Evolutionary conservation across 2,888 invertebrate genomes (phyloP).

Genomic region (Acholoe squamosa): DNA sequence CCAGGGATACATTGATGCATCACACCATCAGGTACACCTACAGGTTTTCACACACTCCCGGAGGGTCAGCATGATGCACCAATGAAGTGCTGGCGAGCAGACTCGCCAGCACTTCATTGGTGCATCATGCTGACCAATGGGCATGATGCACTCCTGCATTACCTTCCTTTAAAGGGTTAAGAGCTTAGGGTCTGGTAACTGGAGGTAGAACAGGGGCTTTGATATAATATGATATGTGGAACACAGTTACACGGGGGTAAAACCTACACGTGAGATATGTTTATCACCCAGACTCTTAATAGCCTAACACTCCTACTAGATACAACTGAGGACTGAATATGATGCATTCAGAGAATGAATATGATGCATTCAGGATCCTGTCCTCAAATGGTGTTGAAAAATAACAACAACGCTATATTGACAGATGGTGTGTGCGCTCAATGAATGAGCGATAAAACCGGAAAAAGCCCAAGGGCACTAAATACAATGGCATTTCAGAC

Average conservation of each 20-base stretch:
- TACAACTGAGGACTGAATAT: neutral
- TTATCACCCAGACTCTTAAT: neutral
- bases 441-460: neutral
- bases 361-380: neutral
- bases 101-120: too few species aligned
- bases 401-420: neutral
- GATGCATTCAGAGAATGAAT: neutral
- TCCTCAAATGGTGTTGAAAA: neutral
- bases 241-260: neutral
- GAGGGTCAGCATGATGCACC: too few species aligned
- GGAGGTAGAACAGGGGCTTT: neutral
- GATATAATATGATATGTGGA: neutral
- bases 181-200: neutral
- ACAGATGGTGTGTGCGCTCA: neutral
- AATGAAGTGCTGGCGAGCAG: too few species aligned
- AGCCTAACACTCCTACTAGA: neutral
- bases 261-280: conserved; percentile 12
- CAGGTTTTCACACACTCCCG: too few species aligned
- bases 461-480: neutral
- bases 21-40: neutral
- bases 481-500: neutral
- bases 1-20: too few species aligned
- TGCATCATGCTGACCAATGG: too few species aligned
- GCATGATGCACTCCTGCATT: too few species aligned
- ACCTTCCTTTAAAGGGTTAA: too few species aligned